A percentile compares a stretch with the other conserved stretches of the same genome.
These are phyloP conservation scores for Agrypnia vestita DNA, from an alignment of 1,140 invertebrate species.

Conservation along the genomic window DNA sequence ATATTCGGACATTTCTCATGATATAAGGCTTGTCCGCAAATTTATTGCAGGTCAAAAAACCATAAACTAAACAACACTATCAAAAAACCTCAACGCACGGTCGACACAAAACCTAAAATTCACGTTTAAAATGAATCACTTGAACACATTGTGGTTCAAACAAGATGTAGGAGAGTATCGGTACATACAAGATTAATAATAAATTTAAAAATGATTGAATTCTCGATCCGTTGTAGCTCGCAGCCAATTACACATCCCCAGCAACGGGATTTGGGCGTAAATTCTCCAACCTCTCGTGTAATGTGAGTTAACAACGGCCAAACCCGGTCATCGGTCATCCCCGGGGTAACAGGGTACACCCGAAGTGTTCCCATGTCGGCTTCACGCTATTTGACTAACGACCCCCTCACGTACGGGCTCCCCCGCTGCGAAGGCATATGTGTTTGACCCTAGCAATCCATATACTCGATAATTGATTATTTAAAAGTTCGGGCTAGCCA, in stretches of 20 bases:
- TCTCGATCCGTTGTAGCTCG: no score
- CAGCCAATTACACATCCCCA: neutral
- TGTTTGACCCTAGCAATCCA: conserved; percentile 54
- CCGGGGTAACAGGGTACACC: neutral
- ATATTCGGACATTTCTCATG: no score
- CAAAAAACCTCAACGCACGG: no score
- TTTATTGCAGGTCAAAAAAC: no score
- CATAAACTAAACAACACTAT: no score
- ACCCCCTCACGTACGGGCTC: conserved; percentile 42
- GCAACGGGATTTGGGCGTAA: neutral
- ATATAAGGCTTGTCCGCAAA: no score
- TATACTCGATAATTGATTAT: conserved; percentile 38
- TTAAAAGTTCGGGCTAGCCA: conserved; percentile 3
- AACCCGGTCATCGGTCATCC: conserved; percentile 18
- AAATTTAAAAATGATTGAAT: no score
- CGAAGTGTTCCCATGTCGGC: conserved; percentile 52
- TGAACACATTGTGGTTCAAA: no score
- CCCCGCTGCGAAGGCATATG: conserved; percentile 53
- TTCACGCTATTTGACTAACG: conserved; percentile 59
- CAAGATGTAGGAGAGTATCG: no score
- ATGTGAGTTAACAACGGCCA: neutral
- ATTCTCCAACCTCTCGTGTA: conserved; percentile 4
- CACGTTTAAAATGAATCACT: no score
- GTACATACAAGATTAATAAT: no score
- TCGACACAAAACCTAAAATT: no score